Evolutionary conservation across 2,113 vertebrate species (phyloP), one percentile per base, ranked within the genome.

Genomic region (Mesitornis unicolor): DNA sequence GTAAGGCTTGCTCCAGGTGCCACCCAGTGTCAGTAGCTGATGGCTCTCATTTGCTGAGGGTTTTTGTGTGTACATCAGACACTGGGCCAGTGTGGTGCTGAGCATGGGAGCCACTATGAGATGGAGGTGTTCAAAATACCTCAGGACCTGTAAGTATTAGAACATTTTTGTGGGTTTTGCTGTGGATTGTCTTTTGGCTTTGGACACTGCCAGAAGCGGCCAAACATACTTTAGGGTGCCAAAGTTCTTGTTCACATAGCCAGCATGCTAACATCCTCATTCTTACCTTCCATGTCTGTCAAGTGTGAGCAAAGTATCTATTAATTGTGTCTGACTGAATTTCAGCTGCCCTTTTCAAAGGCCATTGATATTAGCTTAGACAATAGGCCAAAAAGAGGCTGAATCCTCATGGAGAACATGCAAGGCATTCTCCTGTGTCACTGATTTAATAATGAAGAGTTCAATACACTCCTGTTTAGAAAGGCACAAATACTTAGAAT

Each of bases 251-350:
- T 93, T 97, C 51, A 21, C 90, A 95, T 95, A 92, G 88, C 70
- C 7, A 15, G 63, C 71, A 74, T 67, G 67, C 84, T 96, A 96
- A 95, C 94, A 97, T 97, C 90, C 91, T 97, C 97, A 96, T 97
- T 97, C 96, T 96, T 96, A 81, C 74, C 79, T 89, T 87, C 83
- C 94, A 91, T 89, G 79, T 87, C 96, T 97, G 90, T 96, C 84
- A 94, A 93, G 81, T 84, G 57, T 83, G 74, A 93, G 95, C 69
- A 97, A 96, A 97, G 31, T 59, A 63, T 91, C 54, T 79, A 90
- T 96, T 97, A 97, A 97, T 90, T 94, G 94, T 82, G 51, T 90
- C 90, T 96, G 94, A 97, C 67, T 94, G 93, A 74, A 96, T 97
- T 93, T 96, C 89, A 97, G 36, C 40, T 54, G 63, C 51, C 91